A percentile compares a stretch with the other conserved stretches of the same genome.
Conservation (phyloP, 2,888 invertebrate genomes). For the Ephialtes manifestator region DNA sequence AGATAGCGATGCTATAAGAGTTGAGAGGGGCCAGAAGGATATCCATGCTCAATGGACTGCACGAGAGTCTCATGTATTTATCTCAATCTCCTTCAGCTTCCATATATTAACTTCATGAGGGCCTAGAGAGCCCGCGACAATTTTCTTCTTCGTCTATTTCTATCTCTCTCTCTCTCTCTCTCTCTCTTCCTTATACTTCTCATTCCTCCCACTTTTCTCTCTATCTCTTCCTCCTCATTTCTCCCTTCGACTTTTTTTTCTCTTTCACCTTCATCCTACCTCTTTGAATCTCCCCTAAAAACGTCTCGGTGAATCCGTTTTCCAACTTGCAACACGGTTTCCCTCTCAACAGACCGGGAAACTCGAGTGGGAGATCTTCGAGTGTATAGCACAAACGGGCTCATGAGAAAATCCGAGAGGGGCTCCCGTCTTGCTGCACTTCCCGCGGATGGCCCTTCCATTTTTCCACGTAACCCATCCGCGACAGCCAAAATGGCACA, state of each 20-base stretch:
- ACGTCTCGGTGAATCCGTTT: constrained; percentile 45
- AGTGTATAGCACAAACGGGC: constrained; percentile 8
- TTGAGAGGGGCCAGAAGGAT: constrained; percentile 1
- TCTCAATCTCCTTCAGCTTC: constrained; percentile 33
- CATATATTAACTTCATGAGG: constrained; percentile 7
- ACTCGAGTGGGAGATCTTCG: constrained; percentile 39
- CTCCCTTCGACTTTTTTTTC: neutral
- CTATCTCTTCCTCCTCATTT: constrained; percentile 28
- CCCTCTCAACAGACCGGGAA: constrained; percentile 49
- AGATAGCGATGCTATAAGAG: neutral
- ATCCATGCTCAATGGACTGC: constrained; percentile 22
- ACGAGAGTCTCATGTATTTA: constrained; percentile 25
- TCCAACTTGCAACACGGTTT: constrained; percentile 44
- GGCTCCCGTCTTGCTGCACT: constrained; percentile 19
- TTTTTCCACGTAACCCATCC: constrained; percentile 1
- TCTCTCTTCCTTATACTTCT: constrained; percentile 13
- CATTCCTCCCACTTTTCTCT: constrained; percentile 1
- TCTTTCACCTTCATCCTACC: constrained; percentile 1
- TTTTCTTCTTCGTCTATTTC: neutral
- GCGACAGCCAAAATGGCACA: constrained; percentile 4
- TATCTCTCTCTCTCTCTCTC: neutral
- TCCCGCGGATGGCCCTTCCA: constrained; percentile 8
- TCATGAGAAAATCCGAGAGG: constrained; percentile 18
- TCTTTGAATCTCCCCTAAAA: constrained; percentile 30
- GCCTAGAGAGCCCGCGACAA: constrained; percentile 19